Conservation (phyloP, 1,140 invertebrate genomes). For the Ips nitidus region DNA sequence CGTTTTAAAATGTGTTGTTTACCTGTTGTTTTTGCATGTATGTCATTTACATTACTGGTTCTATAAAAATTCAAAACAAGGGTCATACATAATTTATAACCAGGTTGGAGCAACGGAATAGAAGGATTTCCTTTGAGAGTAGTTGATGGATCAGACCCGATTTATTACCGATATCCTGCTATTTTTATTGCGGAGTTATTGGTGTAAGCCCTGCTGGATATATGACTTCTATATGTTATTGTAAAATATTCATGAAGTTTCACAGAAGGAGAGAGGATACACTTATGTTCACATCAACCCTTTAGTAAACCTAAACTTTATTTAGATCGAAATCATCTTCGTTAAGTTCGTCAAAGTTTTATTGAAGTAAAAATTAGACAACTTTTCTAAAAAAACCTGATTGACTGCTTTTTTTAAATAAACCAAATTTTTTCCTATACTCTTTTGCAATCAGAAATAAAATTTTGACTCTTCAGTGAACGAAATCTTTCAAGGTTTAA, state of each 20-base stretch:
- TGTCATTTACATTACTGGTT: no score
- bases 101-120: background rate
- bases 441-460: background rate
- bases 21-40: no score
- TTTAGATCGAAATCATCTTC: no score
- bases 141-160: conserved; percentile 6
- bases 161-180: conserved; percentile 15
- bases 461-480: conserved; percentile 1
- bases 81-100: conserved; percentile 6
- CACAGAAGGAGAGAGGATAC: no score
- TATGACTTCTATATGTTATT: background rate
- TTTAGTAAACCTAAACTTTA: no score
- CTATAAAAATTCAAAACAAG: conserved; percentile 8
- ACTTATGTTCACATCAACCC: no score
- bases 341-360: no score
- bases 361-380: no score
- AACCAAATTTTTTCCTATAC: no score
- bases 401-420: no score
- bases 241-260: background rate
- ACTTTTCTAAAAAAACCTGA: no score
- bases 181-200: conserved; percentile 2
- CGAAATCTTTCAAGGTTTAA: background rate
- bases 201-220: background rate
- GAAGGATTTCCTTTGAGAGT: conserved; percentile 13
- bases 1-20: no score